Conservation (phyloP, 2,113 vertebrate species). For the Tricholaema leucomelas region DNA sequence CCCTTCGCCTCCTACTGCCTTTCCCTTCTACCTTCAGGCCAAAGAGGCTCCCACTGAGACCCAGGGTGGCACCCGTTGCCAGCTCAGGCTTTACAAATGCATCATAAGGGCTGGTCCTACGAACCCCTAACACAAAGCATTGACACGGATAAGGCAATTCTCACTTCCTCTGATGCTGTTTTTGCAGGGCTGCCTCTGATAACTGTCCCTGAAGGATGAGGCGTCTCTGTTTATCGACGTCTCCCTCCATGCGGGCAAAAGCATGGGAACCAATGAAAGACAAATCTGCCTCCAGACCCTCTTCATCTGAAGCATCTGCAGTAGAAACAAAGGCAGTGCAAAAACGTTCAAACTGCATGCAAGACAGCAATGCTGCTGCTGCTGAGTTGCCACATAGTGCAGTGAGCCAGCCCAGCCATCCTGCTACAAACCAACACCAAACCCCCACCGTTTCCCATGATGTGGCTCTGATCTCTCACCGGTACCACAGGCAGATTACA, state of each 20-base stretch:
- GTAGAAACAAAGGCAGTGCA: constrained; percentile 28
- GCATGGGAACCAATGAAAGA: constrained; percentile 93
- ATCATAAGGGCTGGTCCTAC: not conserved
- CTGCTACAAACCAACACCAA: not conserved
- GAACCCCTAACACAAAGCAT: not conserved
- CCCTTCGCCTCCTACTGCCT: not conserved
- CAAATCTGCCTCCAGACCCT: constrained; percentile 85
- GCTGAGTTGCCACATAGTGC: not conserved
- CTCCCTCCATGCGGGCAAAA: constrained; percentile 96
- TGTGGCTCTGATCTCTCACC: not conserved
- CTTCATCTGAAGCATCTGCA: constrained; percentile 87
- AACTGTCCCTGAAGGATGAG: constrained; percentile 93
- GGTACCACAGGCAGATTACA: not conserved
- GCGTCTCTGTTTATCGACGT: constrained; percentile 94
- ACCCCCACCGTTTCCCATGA: fast-evolving
- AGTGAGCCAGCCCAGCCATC: not conserved
- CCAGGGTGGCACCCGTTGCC: not conserved
- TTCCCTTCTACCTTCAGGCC: not conserved
- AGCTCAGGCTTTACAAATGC: not conserved
- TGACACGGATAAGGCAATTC: constrained; percentile 18
- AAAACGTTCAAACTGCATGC: not conserved
- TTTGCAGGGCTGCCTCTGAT: constrained; percentile 90
- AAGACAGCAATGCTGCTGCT: not conserved
- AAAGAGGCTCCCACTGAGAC: not conserved
- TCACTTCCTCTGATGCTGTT: constrained; percentile 98